Base-by-base conservation (phyloP, 2,797 vertebrate species). In the Spea hammondii region DNA sequence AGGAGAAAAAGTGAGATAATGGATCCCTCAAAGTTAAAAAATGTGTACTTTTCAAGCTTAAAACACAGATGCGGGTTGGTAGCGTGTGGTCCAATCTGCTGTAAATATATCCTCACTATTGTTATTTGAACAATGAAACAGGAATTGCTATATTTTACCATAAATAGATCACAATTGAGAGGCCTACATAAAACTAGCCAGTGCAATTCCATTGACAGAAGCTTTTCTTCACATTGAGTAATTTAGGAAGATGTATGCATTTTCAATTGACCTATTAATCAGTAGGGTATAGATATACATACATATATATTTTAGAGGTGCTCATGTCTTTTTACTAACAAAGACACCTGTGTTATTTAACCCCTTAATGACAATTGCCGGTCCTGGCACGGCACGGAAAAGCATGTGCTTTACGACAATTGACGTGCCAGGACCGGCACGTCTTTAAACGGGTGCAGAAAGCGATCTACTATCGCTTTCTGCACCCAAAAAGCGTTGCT, bases 191-290 rank as follows among this genome's bases (percentile, higher is more conserved):
- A 70, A 74, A 75, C 66, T 55, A 44, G 54, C 57, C 17, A 69
- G 72, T 75, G 59, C 74, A 72, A 66, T 76, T 76, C 47, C 12
- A 50, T 44, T 71, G 73, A 71, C 79, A 80, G 51, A 45, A 53
- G 68, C 69, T 76, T 76, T 80, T 72, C 60, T 71, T 76, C 65
- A 75, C 83, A 49, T 76, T 88, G 85, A 74, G 83, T 77, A 84
- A 14, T 2, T 12, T 49, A 79, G 8, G 45, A 84, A 0, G 76
- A 62, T 79, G 80, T 82, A 59, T 66, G 84, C 86, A 83, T 84
- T 73, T 82, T 72, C 83, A 76, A 67, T 59, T 79, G 84, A 83
- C 3, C 1, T 67, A 17, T n/a, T 44, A 54, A 32, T 72, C 8
- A 49, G 8, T 72, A 32, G 45, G n/a, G 66, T 14, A 17, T 51